phyloP scores from a whole-genome alignment of 1,140 invertebrate species.

The Paracyclopina nana region DNA sequence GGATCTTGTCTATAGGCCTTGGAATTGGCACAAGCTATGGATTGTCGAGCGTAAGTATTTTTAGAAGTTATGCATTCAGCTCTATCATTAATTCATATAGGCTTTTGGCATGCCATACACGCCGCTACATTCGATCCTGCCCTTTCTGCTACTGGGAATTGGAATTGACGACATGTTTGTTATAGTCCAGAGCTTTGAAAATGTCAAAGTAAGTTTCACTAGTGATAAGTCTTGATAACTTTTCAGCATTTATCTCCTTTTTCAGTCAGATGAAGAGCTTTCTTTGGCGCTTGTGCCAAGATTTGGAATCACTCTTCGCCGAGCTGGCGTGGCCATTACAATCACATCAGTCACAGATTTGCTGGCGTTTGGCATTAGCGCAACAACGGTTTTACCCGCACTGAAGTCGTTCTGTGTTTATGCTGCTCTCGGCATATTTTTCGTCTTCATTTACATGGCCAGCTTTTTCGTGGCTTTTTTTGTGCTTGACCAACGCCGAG shows the following conservation, averaged over 20 bases:
- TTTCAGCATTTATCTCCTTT: no score
- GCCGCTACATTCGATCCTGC: constrained; percentile 35
- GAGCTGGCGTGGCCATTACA: constrained; percentile 42
- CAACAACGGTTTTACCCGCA: constrained; percentile 33
- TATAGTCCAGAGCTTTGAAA: constrained; percentile 28
- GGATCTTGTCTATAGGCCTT: constrained; percentile 32
- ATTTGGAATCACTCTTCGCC: constrained; percentile 28
- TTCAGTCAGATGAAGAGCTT: not conserved
- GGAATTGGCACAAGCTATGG: constrained; percentile 34
- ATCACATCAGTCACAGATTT: constrained; percentile 44
- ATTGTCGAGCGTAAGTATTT: no score
- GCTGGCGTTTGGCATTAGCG: constrained; percentile 42
- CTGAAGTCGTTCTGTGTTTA: constrained; percentile 32
- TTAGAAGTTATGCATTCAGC: no score
- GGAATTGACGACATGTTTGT: constrained; percentile 35
- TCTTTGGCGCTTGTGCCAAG: not conserved
- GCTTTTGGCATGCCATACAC: constrained; percentile 33
- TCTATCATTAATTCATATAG: no score
- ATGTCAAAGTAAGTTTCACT: no score
- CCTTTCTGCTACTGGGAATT: constrained; percentile 35
- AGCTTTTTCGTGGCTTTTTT: constrained; percentile 36
- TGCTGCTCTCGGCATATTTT: constrained; percentile 31
- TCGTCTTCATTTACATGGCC: constrained; percentile 32
- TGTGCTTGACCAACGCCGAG: constrained; percentile 30
- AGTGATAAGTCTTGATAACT: no score